Evolutionary conservation across 2,888 invertebrate genomes (phyloP).

Genomic region (Conchocele bisecta): DNA sequence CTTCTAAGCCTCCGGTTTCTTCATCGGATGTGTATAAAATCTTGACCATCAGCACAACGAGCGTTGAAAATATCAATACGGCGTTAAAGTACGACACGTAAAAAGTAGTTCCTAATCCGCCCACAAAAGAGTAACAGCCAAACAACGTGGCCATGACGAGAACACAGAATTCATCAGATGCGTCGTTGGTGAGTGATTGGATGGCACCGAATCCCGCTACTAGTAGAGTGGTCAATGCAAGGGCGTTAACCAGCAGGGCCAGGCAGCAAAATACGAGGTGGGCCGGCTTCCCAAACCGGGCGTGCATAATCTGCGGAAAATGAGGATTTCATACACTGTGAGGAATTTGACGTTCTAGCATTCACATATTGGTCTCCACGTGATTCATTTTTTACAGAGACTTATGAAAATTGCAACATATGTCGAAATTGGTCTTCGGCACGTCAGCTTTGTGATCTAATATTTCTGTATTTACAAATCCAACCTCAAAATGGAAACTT

Average conservation of each 20-base stretch:
- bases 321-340: neutral
- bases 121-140: constrained; percentile 75
- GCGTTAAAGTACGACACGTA: constrained; percentile 80
- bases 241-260: constrained; percentile 74
- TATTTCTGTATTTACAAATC: no score
- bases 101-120: constrained; percentile 78
- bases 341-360: no score
- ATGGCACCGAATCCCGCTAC: constrained; percentile 71
- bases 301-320: constrained; percentile 68
- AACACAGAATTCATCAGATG: constrained; percentile 73
- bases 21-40: constrained; percentile 59
- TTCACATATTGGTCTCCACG: no score
- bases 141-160: constrained; percentile 74
- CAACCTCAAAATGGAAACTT: no score
- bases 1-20: constrained; percentile 57
- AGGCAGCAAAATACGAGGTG: constrained; percentile 73
- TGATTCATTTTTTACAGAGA: no score
- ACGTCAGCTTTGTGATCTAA: no score
- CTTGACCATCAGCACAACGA: constrained; percentile 67
- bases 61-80: constrained; percentile 66
- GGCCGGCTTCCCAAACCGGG: constrained; percentile 70
- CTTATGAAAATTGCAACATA: no score
- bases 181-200: constrained; percentile 67
- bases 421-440: no score
- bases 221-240: constrained; percentile 71